A percentile compares a stretch with the other conserved stretches of the same genome.
Conservation (phyloP, 2,797 vertebrate genomes). For the Pyrrhura leucotis region DNA sequence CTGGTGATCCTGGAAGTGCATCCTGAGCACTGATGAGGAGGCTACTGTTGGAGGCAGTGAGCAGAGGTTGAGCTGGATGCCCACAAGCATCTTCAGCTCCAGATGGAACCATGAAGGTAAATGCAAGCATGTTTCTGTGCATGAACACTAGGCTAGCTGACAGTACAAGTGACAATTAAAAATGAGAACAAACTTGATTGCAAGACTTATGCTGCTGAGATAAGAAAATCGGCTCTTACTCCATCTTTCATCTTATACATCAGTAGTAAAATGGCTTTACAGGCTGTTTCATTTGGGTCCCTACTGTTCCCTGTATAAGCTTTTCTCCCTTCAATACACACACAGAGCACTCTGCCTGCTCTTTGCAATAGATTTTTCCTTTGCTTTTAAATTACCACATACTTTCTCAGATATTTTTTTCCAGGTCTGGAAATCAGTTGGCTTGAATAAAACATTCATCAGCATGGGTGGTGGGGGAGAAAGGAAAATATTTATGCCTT, state of each 20-base stretch:
- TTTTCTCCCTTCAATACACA: background rate
- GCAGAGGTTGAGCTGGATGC: background rate
- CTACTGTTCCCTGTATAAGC: background rate
- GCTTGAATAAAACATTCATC: background rate
- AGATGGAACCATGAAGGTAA: background rate
- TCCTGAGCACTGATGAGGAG: fast-evolving
- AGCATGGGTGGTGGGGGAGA: background rate
- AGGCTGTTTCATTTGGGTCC: background rate
- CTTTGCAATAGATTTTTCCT: background rate
- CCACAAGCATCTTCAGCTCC: background rate
- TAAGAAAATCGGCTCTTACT: background rate
- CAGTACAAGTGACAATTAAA: background rate
- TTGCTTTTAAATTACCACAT: background rate
- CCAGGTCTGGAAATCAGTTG: background rate
- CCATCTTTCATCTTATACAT: background rate
- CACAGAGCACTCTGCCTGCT: background rate
- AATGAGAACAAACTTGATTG: background rate
- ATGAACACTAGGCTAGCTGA: background rate
- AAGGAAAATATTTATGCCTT: background rate
- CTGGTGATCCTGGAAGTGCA: background rate
- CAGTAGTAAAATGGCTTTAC: background rate
- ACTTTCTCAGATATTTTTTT: background rate
- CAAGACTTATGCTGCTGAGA: background rate
- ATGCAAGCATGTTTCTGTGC: background rate
- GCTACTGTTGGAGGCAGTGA: background rate